Conservation (phyloP, 2,113 vertebrate species). For the Myxocyprinus asiaticus region DNA sequence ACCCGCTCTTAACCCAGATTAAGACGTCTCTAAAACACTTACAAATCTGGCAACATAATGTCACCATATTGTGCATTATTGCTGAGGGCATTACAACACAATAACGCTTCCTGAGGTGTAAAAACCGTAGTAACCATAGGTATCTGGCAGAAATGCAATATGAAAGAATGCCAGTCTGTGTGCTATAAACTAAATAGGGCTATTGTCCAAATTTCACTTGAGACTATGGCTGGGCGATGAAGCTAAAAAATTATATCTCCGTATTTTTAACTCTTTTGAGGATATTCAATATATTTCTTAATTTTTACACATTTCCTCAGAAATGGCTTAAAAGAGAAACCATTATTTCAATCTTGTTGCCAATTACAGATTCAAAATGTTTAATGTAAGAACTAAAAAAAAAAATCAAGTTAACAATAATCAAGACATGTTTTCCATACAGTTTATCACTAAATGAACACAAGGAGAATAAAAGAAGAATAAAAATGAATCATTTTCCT, state of each 20-base stretch:
- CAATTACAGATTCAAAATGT: too few species aligned
- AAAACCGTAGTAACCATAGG: background rate
- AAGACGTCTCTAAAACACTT: conserved; percentile 55
- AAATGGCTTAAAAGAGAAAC: too few species aligned
- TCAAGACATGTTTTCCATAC: too few species aligned
- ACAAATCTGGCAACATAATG: conserved; percentile 19
- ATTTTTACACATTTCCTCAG: too few species aligned
- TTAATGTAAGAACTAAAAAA: too few species aligned
- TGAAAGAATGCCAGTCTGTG: conserved; percentile 7
- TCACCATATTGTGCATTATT: conserved; percentile 9
- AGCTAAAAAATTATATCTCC: background rate
- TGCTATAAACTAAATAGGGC: background rate
- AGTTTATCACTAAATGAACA: too few species aligned
- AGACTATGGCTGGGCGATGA: background rate
- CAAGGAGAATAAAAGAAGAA: too few species aligned
- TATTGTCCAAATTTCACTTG: background rate
- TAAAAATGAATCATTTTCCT: too few species aligned
- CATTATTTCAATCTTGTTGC: too few species aligned
- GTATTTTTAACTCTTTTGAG: too few species aligned
- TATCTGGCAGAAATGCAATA: conserved; percentile 1
- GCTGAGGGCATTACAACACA: background rate
- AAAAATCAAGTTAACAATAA: too few species aligned
- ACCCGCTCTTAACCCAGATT: conserved; percentile 49
- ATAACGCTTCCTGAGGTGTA: background rate
- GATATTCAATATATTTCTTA: too few species aligned